Evolutionary conservation across 1,140 invertebrate species (phyloP), one percentile per base, ranked within the genome.

Genomic region (Idris sp.): DNA sequence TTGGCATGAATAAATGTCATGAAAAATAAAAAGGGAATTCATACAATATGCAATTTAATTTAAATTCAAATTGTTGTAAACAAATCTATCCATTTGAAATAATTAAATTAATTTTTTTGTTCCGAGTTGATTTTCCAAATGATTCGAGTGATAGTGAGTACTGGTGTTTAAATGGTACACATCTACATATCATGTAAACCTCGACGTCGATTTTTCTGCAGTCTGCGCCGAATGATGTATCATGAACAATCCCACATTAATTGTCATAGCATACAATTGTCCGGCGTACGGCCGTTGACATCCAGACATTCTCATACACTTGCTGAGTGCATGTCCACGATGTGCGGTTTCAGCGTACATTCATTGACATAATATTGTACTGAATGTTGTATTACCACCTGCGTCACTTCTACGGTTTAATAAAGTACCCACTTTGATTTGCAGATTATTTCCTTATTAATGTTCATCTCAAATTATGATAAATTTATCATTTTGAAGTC

Each of bases 211-310:
- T 26, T 43, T 67, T 64, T 64, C 38, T 18, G 11, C 14, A 16
- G 28, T n/a, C n/a, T n/a, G 51, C 13, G 41, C 11, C 41, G 31
- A 28, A 36, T 69, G 44, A 69, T 44, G 36, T 51, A 59, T 69
- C 38, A 22, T 9, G 11, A 53, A 44, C 26, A 51, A 25, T 30
- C 25, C 25, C 44, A 48, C 46, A 53, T 69, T 69, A 69, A 59
- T 69, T 69, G 64, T 59, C 35, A n/a, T 56, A 36, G 26, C 36
- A 13, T 59, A 53, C 53, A 69, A 69, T 53, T 53, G 54, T 69
- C 48, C 46, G 46, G 28, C 54, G 31, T 51, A 44, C 19, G n/a
- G 19, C 11, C 28, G n/a, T n/a, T n/a, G 41, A 35, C 64, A 58
- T 51, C 25, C 18, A 68, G 28, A 68, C 43, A 18, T 58, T 11